Base-by-base conservation (phyloP, 2,888 invertebrate species). In the Eupithecia abbreviata region DNA sequence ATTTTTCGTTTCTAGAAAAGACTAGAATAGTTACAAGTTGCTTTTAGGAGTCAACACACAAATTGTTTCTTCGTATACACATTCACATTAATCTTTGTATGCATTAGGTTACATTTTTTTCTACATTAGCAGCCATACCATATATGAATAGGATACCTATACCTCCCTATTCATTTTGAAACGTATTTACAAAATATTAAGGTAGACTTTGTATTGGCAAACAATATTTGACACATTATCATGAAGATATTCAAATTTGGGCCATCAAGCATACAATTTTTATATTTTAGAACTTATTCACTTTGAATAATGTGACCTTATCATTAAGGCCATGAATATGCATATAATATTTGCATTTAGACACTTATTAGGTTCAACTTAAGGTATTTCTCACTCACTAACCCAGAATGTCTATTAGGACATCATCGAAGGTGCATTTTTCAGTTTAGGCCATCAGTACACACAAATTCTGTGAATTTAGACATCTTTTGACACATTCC, bases 41-140 rank as follows among this genome's bases (percentile, higher is more conserved):
- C 65, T 66, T 67, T 42, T 10, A 42, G 66, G 5, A 42, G 41
- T 15, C 42, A 42, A 66, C 41, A 65, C 30, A 65, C 15, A 66
- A 42, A 9, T 65, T 3, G 15, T 42, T 66, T 66, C 66, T 66
- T 66, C 42, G 66, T 66, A 66, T 66, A 66, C 66, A 66, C 66
- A 42, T 66, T 66, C 66, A 66, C 4, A 62, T 18, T 3, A 30
- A 62, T 66, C 15, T 13, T 41, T 42, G 42, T 66, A 66, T 66
- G 18, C 58, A 58, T 58, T 7, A n/a, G 55, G 55, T 55, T n/a
- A 55, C 7, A 58, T n/a, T 58, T 58, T 18, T 7, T 58, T 30
- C 62, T 62, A 62, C 30, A 30, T 30, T n/a, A 62, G 30, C 30
- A 30, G 30, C 62, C 30, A 30, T 62, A 30, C 18, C 18, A 10